Evolutionary conservation across 2,888 invertebrate species (phyloP), one percentile per base, ranked within the genome.

Genomic region (Lagria hirta): DNA sequence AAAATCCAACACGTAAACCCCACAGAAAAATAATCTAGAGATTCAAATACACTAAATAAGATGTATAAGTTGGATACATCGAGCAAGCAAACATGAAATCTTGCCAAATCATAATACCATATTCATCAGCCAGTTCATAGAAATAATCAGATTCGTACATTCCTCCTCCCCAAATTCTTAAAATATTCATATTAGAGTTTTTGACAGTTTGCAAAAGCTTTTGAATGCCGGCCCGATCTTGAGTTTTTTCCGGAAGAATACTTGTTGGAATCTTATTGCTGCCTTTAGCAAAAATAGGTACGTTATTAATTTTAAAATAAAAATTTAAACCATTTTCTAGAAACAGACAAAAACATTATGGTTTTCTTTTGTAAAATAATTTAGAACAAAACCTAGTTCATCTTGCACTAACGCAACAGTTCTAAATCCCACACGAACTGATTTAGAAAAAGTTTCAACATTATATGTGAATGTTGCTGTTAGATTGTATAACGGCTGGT

Each of bases 161-260:
- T n/a, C n/a, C n/a, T n/a, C 97, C 98, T 14, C 98, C 98, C 97
- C 98, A 98, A 1, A 98, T 88, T n/a, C 98, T 77, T 7, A 98
- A 72, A 83, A 91, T 90, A 61, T 91, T 89, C 88, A 95, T 93
- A 65, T 95, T 82, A 0, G 85, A 83, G 6, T 84, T 81, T 52
- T 79, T 81, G 1, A 86, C 86, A 0, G 88, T 82, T 35, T 70
- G 64, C 18, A 96, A 67, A 1, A 93, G 72, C 49, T 78, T 71
- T 18, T 77, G 72, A 35, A 90, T 79, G 73, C 76, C 73, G 55
- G 73, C 75, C 12, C 68, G 64, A 48, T 81, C 70, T 11, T 76
- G 75, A 1, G 84, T 79, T 16, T 76, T 61, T 72, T 94, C 93
- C 1, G 89, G 92, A 36, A 95, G 79, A 53, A 91, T 81, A 65